Evolutionary conservation across 2,888 invertebrate species (phyloP).

Genomic region (Pollenia labialis): DNA sequence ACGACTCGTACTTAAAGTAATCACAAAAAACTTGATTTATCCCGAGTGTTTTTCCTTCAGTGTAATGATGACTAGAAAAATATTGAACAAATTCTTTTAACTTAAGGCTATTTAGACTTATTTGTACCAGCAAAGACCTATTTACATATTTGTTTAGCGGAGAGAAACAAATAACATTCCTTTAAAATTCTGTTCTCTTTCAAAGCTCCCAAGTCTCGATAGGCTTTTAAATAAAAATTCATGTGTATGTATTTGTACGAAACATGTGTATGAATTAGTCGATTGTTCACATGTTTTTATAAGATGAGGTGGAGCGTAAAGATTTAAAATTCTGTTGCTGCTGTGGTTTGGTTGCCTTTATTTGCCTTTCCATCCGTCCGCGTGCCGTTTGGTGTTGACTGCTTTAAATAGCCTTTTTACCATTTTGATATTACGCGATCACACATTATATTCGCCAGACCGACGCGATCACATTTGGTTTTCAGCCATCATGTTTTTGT

Average conservation of each 20-base stretch:
- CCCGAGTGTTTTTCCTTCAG: too few species aligned
- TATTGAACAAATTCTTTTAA: too few species aligned
- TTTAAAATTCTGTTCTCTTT: constrained; percentile 18
- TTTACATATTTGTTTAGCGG: too few species aligned
- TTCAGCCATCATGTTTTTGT: constrained; percentile 61
- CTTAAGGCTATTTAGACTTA: too few species aligned
- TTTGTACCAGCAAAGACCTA: too few species aligned
- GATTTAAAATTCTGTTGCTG: constrained; percentile 64
- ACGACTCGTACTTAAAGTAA: too few species aligned
- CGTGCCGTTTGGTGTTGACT: constrained; percentile 51
- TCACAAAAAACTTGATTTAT: too few species aligned
- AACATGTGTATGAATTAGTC: not conserved
- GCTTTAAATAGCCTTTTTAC: constrained; percentile 67
- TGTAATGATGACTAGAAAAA: too few species aligned
- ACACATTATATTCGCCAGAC: constrained; percentile 68
- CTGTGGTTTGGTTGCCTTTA: constrained; percentile 57
- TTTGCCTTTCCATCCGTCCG: constrained; percentile 32
- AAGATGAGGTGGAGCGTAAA: constrained; percentile 72
- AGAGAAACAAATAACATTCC: not conserved
- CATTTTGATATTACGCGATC: constrained; percentile 65
- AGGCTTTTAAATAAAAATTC: not conserved
- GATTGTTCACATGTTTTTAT: constrained; percentile 9
- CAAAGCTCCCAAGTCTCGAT: not conserved
- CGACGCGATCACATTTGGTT: constrained; percentile 66
- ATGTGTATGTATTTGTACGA: not conserved